Conservation (phyloP, 2,797 vertebrate genomes). For the Helostoma temminkii region DNA sequence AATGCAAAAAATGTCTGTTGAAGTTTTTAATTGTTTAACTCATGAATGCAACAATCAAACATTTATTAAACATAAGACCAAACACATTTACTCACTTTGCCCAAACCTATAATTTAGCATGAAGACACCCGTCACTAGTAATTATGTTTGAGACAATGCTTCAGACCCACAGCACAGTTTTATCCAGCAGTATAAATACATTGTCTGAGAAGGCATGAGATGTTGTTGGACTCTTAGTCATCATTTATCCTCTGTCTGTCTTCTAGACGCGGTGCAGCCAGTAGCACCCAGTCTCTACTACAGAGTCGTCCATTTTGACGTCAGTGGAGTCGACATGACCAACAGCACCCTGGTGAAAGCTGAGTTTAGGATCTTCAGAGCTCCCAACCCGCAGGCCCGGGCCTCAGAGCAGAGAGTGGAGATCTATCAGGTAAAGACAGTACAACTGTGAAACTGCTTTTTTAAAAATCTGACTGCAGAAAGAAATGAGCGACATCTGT, state of each 20-base stretch:
- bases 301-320: conserved; percentile 85
- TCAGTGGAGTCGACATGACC: conserved; percentile 82
- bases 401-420: conserved; percentile 87
- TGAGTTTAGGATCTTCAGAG: conserved; percentile 88
- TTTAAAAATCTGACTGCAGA: neutral
- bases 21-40: conserved; percentile 44
- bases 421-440: conserved; percentile 83
- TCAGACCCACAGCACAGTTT: conserved; percentile 45
- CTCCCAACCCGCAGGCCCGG: conserved; percentile 83
- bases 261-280: conserved; percentile 82
- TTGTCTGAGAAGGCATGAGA: conserved; percentile 8
- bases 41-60: conserved; percentile 36
- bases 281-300: conserved; percentile 78
- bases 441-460: neutral
- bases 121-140: conserved; percentile 55
- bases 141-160: conserved; percentile 70
- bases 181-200: conserved; percentile 40
- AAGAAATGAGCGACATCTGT: neutral
- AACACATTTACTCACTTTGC: conserved; percentile 44
- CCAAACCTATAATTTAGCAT: conserved; percentile 58
- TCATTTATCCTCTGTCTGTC: neutral
- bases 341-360: conserved; percentile 87
- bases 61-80: conserved; percentile 56
- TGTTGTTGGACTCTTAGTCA: conserved; percentile 37
- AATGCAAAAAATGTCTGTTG: no score